Conservation (phyloP, 2,113 vertebrate species). For the Lipotes vexillifer region DNA sequence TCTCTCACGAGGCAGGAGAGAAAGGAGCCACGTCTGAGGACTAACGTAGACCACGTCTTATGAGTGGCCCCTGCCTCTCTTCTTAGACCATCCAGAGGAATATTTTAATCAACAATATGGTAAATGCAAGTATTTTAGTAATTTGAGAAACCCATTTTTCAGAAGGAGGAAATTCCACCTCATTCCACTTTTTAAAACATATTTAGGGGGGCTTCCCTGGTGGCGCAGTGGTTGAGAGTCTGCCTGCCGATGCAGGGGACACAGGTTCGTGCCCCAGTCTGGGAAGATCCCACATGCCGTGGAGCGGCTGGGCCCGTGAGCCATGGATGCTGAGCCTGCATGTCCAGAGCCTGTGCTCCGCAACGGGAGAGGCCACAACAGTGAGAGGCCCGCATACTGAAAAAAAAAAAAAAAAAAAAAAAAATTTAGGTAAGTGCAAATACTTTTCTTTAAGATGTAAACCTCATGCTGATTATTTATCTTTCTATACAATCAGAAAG, state of each 20-base stretch:
- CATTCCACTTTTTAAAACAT: neutral
- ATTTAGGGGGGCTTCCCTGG: too few species aligned
- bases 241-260: too few species aligned
- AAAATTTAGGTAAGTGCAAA: neutral
- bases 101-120: neutral
- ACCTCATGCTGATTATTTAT: neutral
- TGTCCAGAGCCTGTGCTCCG: too few species aligned
- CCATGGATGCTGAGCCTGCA: too few species aligned
- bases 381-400: too few species aligned
- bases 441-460: neutral
- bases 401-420: too few species aligned
- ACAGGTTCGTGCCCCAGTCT: too few species aligned
- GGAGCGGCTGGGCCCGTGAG: too few species aligned
- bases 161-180: neutral
- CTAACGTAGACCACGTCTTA: neutral
- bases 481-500: neutral
- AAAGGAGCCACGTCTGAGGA: neutral
- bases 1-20: neutral
- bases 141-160: neutral
- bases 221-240: too few species aligned
- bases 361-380: too few species aligned
- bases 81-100: neutral
- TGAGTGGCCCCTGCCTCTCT: neutral
- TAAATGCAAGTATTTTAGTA: neutral
- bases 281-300: too few species aligned